Percentiles rank a stretch among this genome's conserved stretches.
These are phyloP conservation scores for Mohoua ochrocephala DNA, from an alignment of 2,113 vertebrate species.

Conservation along the genomic window DNA sequence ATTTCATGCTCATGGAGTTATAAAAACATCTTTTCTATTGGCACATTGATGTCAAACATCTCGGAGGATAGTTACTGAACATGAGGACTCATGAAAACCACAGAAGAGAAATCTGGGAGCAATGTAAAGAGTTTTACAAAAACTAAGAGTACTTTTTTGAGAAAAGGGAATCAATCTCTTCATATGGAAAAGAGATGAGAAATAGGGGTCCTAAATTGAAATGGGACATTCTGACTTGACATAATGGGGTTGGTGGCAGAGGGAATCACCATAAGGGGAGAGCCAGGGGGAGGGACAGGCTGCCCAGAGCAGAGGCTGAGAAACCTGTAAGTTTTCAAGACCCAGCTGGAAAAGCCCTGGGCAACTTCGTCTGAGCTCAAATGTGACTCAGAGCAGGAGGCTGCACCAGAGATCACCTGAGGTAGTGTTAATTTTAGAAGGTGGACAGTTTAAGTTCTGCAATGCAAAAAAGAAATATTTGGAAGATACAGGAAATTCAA, in stretches of 20 bases:
- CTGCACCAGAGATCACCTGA: neutral
- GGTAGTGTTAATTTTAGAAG: neutral
- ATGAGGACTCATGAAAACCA: neutral
- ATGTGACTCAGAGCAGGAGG: neutral
- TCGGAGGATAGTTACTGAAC: neutral
- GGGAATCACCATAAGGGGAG: neutral
- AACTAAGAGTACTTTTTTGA: neutral
- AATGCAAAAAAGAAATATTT: neutral
- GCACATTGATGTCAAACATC: neutral
- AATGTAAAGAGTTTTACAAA: neutral
- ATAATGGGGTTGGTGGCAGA: fast-evolving
- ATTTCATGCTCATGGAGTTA: neutral
- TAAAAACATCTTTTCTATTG: neutral
- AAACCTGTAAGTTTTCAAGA: neutral
- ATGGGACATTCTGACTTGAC: neutral
- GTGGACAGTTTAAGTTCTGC: neutral
- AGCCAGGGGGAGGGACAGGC: neutral
- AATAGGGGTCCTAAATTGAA: neutral
- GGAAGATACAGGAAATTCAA: neutral
- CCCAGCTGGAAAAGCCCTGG: neutral
- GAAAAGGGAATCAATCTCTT: neutral
- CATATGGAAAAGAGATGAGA: neutral
- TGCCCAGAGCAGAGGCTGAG: neutral
- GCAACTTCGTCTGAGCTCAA: neutral
- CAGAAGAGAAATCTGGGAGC: neutral